Conservation (phyloP, 2,888 invertebrate species). For the Calameuta pallipes region DNA sequence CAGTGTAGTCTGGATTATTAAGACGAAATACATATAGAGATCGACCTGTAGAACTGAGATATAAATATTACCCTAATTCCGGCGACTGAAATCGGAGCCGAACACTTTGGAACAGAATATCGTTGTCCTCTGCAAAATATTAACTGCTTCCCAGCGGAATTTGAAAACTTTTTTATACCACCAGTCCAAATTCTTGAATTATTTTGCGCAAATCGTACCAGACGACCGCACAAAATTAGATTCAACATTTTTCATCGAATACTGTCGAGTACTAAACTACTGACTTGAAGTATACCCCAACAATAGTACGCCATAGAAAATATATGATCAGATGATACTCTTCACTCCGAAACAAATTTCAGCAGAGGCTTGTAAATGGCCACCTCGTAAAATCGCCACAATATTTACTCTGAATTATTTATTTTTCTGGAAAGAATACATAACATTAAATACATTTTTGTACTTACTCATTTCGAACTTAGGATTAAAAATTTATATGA, state of each 20-base stretch:
- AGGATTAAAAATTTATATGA: no score
- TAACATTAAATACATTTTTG: no score
- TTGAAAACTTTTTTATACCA: conserved; percentile 23
- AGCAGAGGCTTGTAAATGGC: no score
- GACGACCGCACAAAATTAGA: conserved; percentile 34
- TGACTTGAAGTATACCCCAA: conserved; percentile 4
- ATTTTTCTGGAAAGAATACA: no score
- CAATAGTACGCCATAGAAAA: not conserved
- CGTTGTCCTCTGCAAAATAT: conserved; percentile 30
- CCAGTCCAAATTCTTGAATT: conserved; percentile 31
- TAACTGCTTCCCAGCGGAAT: conserved; percentile 25
- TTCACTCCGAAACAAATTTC: not conserved
- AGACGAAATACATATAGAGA: not conserved
- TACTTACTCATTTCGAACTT: no score
- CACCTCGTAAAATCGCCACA: no score
- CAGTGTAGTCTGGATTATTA: not conserved
- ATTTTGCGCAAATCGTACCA: conserved; percentile 26
- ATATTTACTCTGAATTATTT: no score
- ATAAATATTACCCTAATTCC: conserved; percentile 41
- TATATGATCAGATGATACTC: not conserved
- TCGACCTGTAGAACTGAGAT: not conserved
- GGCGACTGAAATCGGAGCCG: conserved; percentile 19
- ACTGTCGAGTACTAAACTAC: not conserved
- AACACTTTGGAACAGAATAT: conserved; percentile 26
- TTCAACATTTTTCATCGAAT: conserved; percentile 38